A percentile compares a stretch with the other conserved stretches of the same genome.
Evolutionary conservation across 2,888 invertebrate genomes (phyloP).

Genomic region (Xylocampa areola): DNA sequence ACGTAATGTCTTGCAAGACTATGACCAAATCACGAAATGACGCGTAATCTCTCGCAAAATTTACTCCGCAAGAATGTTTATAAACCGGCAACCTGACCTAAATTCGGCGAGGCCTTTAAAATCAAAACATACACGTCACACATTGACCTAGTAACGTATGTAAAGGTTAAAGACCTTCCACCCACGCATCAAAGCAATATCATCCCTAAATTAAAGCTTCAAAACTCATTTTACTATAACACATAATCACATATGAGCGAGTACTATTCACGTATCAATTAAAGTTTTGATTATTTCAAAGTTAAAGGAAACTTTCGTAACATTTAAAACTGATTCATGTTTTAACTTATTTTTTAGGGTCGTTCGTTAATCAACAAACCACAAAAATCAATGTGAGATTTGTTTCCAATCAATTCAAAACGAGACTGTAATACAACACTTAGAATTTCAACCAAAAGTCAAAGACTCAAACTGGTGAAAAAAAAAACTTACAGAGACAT

Average conservation of each 20-base stretch:
- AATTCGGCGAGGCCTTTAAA: conserved; percentile 66
- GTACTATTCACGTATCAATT: conserved; percentile 63
- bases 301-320: conserved; percentile 55
- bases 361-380: too few species aligned
- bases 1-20: neutral
- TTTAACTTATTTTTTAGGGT: too few species aligned
- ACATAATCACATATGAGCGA: conserved; percentile 41
- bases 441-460: conserved; percentile 33
- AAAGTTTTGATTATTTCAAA: conserved; percentile 65
- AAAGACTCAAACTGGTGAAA: conserved; percentile 58
- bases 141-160: conserved; percentile 78
- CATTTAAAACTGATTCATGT: conserved; percentile 55
- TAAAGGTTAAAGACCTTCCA: conserved; percentile 79
- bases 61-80: conserved; percentile 34
- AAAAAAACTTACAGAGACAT: conserved; percentile 55
- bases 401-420: conserved; percentile 4
- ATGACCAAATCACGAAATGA: neutral
- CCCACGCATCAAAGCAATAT: conserved; percentile 48
- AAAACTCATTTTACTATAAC: conserved; percentile 51
- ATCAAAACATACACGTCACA: conserved; percentile 75
- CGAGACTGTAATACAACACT: conserved; percentile 30
- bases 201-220: conserved; percentile 51
- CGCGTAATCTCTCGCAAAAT: conserved; percentile 22
- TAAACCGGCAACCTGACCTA: conserved; percentile 67
- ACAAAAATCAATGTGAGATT: neutral